Percentiles rank a stretch among this genome's conserved stretches.
These are phyloP conservation scores for Hydrotaea cyrtoneurina DNA, from an alignment of 2,888 invertebrate species.

Conservation along the genomic window DNA sequence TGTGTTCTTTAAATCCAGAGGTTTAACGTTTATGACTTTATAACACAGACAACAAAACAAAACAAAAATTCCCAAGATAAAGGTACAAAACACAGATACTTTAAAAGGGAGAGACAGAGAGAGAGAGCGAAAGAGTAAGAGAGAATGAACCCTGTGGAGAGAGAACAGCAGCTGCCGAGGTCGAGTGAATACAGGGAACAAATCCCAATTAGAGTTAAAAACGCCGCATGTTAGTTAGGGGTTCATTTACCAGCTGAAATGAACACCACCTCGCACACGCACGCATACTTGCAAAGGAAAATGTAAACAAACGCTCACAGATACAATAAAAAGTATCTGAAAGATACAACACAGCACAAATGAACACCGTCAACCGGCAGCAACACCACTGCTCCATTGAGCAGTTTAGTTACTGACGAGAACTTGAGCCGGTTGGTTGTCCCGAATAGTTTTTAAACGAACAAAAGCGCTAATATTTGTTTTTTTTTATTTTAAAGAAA, in stretches of 20 bases:
- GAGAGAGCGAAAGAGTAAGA: neutral
- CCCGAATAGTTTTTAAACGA: constrained; percentile 1
- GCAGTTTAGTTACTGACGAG: constrained; percentile 65
- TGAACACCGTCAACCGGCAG: constrained; percentile 51
- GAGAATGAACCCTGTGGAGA: constrained; percentile 1
- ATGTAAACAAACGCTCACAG: constrained; percentile 35
- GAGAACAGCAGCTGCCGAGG: neutral
- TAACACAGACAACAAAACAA: constrained; percentile 40
- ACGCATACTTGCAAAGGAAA: neutral
- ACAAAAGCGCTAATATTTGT: neutral
- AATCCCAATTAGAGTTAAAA: constrained; percentile 35
- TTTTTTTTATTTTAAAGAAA: neutral
- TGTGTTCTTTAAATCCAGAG: constrained; percentile 42
- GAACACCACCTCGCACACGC: neutral
- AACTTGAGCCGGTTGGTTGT: constrained; percentile 68
- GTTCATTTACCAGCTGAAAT: constrained; percentile 9
- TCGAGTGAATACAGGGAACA: neutral
- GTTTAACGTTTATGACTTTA: constrained; percentile 46
- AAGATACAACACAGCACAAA: constrained; percentile 53
- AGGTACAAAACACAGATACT: neutral
- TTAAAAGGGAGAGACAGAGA: neutral
- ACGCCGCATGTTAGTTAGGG: constrained; percentile 24
- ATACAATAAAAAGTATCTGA: constrained; percentile 61
- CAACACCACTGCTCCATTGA: constrained; percentile 36
- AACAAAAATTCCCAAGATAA: constrained; percentile 30